These are phyloP conservation scores for Drosophila algonquin DNA, from an alignment of 2,888 invertebrate species.

Conservation along the genomic window DNA sequence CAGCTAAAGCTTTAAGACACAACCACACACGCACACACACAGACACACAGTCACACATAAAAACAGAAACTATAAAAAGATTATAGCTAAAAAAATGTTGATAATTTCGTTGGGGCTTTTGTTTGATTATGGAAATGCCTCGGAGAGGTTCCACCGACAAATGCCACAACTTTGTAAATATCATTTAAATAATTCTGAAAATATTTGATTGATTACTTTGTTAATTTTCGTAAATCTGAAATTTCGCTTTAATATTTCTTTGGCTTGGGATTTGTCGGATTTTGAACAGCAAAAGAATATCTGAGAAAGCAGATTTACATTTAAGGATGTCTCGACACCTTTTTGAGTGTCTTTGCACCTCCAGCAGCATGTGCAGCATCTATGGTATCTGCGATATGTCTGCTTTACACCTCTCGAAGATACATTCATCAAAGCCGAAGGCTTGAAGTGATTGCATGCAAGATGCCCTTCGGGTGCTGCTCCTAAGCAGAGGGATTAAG, in stretches of 20 bases:
- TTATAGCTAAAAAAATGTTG: slow-evolving; percentile 22
- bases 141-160: no score
- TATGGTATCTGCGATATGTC: neutral
- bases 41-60: neutral
- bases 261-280: no score
- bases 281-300: no score
- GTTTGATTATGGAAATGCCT: slow-evolving; percentile 40
- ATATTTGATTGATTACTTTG: slow-evolving; percentile 8
- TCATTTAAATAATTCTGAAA: neutral
- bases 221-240: slow-evolving; percentile 1
- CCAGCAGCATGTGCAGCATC: neutral
- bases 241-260: no score
- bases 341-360: neutral
- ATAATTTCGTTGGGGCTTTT: slow-evolving; percentile 17
- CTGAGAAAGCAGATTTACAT: no score
- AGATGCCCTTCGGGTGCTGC: slow-evolving; percentile 8
- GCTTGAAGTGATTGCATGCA: neutral
- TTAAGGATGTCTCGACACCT: neutral
- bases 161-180: neutral
- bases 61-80: slow-evolving; percentile 26
- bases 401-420: slow-evolving; percentile 30
- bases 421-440: slow-evolving; percentile 36
- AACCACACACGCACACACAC: neutral
- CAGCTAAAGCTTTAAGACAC: slow-evolving; percentile 5
- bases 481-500: slow-evolving; percentile 21